These are phyloP conservation scores for Harpalus rubripes DNA, from an alignment of 2,888 invertebrate species.

Conservation along the genomic window DNA sequence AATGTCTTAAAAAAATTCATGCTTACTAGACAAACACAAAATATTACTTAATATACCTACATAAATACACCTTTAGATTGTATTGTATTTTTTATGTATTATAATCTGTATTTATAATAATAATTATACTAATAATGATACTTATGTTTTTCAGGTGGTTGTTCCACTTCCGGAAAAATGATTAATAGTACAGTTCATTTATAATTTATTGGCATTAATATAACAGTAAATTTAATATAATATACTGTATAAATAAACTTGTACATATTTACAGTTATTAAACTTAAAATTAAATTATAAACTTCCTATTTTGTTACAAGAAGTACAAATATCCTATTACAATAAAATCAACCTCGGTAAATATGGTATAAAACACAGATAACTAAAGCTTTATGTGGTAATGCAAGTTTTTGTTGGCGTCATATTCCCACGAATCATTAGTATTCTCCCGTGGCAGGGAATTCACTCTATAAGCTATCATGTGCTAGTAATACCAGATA, in stretches of 20 bases:
- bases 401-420: constrained; percentile 23
- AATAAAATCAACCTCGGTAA: constrained; percentile 31
- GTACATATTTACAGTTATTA: background rate
- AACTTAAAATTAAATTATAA: background rate
- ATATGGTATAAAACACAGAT: constrained; percentile 28
- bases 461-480: constrained; percentile 30
- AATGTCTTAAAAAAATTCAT: too few relatives aligned
- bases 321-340: constrained; percentile 2
- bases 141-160: background rate
- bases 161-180: background rate
- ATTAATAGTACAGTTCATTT: background rate
- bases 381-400: constrained; percentile 38
- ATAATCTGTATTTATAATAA: background rate
- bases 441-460: constrained; percentile 10
- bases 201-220: background rate
- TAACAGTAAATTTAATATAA: background rate
- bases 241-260: background rate
- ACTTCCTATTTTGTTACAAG: background rate
- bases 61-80: background rate
- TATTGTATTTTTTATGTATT: background rate
- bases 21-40: too few relatives aligned
- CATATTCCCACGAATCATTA: constrained; percentile 40
- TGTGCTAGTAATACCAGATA: constrained; percentile 24
- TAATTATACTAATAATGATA: background rate
- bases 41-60: too few relatives aligned